Base-by-base conservation (phyloP, 2,888 invertebrate genomes). In the Harpalus rufipes region DNA sequence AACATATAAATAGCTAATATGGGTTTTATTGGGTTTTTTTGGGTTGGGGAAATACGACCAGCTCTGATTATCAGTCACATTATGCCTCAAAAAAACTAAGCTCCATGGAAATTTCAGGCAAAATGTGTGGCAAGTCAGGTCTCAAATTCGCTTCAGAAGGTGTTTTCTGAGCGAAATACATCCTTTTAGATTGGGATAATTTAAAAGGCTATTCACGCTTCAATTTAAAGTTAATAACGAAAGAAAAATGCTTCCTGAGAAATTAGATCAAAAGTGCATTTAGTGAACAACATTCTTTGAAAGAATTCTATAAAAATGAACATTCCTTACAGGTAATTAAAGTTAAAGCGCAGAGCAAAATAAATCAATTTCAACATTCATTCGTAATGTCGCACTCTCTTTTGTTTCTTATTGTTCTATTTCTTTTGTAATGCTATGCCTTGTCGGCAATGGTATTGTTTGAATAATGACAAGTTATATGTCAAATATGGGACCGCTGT, bases 331-430 rank as follows among this genome's bases (percentile, higher is more conserved):
- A 7, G 8, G 44, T 12, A 51, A 51, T 51, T 12, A 51, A 10
- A 51, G 44, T 51, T 51, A 51, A 51, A 51, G 44, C 44, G 12
- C 10, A 51, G 10, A 51, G 44, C 44, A 51, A 51, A 51, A 51
- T 51, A 51, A 51, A 51, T 51, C 44, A 51, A 51, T 51, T 51
- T 51, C 44, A 51, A 51, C 44, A 51, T 51, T 51, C 44, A 51
- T 51, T 51, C 10, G 44, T 51, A 51, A 51, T 51, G 44, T 51
- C 44, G 44, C 44, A 51, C 44, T 51, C 10, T 51, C 44, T 51
- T 51, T 5, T 12, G 8, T 51, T 12, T 51, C 44, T 51, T 51
- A 51, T 51, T 51, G 44, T 51, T 51, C 44, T 51, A 51, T 51
- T 51, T 51, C 44, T 5, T 51, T 51, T 51, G 44, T 51, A 51